Base-by-base conservation (phyloP, 1,140 invertebrate genomes). In the Samia ricini region DNA sequence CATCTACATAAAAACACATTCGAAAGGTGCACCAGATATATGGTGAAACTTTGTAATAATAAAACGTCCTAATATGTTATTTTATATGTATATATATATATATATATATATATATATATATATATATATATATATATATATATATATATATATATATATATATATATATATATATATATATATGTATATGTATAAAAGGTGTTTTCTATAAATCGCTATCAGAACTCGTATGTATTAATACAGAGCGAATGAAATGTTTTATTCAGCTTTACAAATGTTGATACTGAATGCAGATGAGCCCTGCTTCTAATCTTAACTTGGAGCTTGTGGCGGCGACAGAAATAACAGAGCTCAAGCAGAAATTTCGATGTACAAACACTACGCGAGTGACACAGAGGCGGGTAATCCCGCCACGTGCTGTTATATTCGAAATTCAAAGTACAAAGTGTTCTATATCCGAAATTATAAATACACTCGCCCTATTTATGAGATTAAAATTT, bases 281-380 rank as follows among this genome's bases (percentile, higher is more conserved):
- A 62, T 68, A 66, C 71, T 81, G 75, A 81, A 76, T 81, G 74
- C 82, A 79, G 70, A 83, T 78, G 81, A 84, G 82, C 78, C 69
- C 79, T 81, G 74, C 60, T 61, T 74, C 72, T 71, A 80, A 77
- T 85, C 83, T 84, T 81, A 80, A 85, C 76, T 84, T 81, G 81
- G 83, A 78, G 77, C 71, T 72, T 67, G 72, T n/a, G 24, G 63
- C 74, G 72, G 49, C 56, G 77, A 77, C 81, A 83, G 75, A 85
- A 88, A 88, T 88, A 85, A 80, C 79, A 71, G 60, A 66, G 70
- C 77, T 71, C 68, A 68, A 56, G 64, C 74, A 83, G 63, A 83
- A 77, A 84, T 80, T 78, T 83, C 83, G 78, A 81, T 78, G 72
- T 70, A 75, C 73, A 77, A 81, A 71, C 68, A 48, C 36, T 69